A percentile compares a stretch with the other conserved stretches of the same genome.
Evolutionary conservation across 2,888 invertebrate species (phyloP).

Genomic region (Apodemia mormo): DNA sequence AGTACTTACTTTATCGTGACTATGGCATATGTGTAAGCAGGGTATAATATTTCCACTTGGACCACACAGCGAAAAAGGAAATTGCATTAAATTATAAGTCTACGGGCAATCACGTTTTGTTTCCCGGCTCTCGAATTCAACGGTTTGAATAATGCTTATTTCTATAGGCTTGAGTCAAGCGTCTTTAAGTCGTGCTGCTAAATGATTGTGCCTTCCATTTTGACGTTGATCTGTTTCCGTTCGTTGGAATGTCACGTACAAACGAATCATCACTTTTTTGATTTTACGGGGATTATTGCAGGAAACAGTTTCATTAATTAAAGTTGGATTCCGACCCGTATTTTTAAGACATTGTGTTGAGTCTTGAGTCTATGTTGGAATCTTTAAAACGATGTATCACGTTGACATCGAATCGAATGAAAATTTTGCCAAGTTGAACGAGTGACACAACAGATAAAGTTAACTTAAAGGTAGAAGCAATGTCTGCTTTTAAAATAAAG

Average conservation of each 20-base stretch:
- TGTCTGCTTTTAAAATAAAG: no score
- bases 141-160: constrained; percentile 76
- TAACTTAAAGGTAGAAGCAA: no score
- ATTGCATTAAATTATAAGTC: constrained; percentile 82
- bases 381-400: no score
- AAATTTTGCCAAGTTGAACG: no score
- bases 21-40: neutral
- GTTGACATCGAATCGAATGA: no score
- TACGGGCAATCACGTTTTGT: constrained; percentile 79
- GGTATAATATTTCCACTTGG: constrained; percentile 34
- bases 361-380: no score
- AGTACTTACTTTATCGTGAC: no score
- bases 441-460: no score
- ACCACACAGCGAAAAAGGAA: constrained; percentile 60
- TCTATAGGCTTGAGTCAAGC: constrained; percentile 59
- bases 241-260: constrained; percentile 25
- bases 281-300: neutral
- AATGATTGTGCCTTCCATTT: constrained; percentile 31
- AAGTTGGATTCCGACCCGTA: no score
- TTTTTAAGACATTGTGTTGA: no score
- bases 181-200: constrained; percentile 43
- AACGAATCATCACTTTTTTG: constrained; percentile 10
- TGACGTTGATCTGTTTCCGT: constrained; percentile 30
- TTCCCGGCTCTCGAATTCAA: constrained; percentile 71
- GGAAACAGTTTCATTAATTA: neutral